phyloP scores from a whole-genome alignment of 2,797 vertebrate species.

The Spea hammondii region DNA sequence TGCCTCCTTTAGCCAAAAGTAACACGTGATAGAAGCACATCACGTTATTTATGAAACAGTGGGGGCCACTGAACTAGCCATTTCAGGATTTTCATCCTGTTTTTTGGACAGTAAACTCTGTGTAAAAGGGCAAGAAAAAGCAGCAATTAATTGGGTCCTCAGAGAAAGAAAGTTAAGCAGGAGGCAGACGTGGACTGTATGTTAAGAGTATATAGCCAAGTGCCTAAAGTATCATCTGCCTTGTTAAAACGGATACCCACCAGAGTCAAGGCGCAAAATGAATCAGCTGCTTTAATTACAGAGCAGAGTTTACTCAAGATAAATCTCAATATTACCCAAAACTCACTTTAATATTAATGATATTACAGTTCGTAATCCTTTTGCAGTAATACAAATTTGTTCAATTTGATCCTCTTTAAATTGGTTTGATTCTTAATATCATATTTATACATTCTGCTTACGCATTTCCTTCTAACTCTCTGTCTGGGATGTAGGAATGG shows the following conservation, averaged over 20 bases:
- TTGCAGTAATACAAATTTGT: constrained; percentile 64
- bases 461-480: not conserved
- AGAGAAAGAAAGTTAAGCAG: constrained; percentile 46
- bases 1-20: constrained; percentile 9
- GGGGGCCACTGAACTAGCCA: constrained; percentile 21
- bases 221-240: constrained; percentile 27
- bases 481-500: too few relatives aligned
- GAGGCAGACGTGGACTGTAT: constrained; percentile 44
- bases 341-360: constrained; percentile 64
- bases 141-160: constrained; percentile 51
- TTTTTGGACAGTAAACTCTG: constrained; percentile 48
- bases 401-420: constrained; percentile 61
- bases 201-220: constrained; percentile 34
- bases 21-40: constrained; percentile 10
- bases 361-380: constrained; percentile 60
- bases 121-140: constrained; percentile 46
- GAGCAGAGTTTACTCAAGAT: constrained; percentile 59
- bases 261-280: constrained; percentile 23
- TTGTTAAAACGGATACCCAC: constrained; percentile 7
- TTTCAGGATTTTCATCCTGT: constrained; percentile 37
- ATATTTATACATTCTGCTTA: constrained; percentile 3
- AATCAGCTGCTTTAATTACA: constrained; percentile 62
- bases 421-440: constrained; percentile 3
- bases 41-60: constrained; percentile 29
- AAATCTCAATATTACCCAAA: constrained; percentile 65